Base-by-base conservation (phyloP, 2,888 invertebrate species). In the Drosophila longiperda region DNA sequence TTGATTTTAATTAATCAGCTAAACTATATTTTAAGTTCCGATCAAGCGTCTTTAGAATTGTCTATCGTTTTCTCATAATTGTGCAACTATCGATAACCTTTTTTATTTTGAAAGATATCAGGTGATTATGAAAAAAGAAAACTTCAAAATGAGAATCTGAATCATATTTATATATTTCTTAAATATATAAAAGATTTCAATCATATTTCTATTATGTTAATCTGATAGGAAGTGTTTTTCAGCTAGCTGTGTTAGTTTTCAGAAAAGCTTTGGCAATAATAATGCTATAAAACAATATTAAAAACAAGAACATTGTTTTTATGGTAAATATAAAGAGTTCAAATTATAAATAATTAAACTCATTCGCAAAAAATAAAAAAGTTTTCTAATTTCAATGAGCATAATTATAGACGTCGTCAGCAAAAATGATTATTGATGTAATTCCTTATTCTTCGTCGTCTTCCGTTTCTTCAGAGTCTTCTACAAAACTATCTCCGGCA, bases 391-490 rank as follows among this genome's bases (percentile, higher is more conserved):
- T 68, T 75, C 61, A 62, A 68, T 38, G 48, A 33, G 15, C 49
- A 55, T 60, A 50, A 55, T 49, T 26, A 50, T 60, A 36, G 64
- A 59, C 38, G 59, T 61, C 58, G 34, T 49, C 57, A 66, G 66
- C 45, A 45, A 34, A 29, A 33, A 5, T 32, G 17, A 20, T 20
- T 3, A 54, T 33, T 33, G 50, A 48, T 38, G 45, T 29, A 53
- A 55, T 29, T 32, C 17, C 26, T 60, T 78, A 66, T 49, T 83
- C 75, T 33, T 81, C 82, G 15, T 86, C 81, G n/a, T 86, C 81
- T 45, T 91, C 42, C 20, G 6, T 88, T 33, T 70, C 83, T 20
- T 83, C 79, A 6, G 75, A 82, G 36, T 83, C 83, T 58, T 90
- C 90, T 9, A 78, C 82, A 54, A 81, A 80, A 52, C 78, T 76